A percentile compares a stretch with the other conserved stretches of the same genome.
Conservation (phyloP, 2,888 invertebrate genomes). For the Lumbricus terrestris region DNA sequence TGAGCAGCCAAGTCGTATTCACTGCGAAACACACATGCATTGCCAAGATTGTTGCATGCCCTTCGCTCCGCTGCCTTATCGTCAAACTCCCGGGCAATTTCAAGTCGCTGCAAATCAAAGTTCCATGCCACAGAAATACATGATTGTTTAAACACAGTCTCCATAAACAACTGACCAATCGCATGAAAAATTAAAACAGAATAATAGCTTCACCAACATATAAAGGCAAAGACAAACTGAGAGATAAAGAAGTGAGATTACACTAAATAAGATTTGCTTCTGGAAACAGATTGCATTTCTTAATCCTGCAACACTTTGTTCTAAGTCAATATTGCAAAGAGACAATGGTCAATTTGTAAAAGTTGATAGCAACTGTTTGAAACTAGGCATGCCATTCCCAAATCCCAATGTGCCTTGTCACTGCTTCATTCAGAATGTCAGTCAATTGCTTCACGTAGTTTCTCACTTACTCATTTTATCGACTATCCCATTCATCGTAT, state of each 20-base stretch:
- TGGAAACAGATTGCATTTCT: background rate
- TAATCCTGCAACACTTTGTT: background rate
- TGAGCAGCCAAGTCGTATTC: conserved; percentile 39
- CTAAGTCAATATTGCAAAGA: background rate
- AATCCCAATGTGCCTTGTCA: background rate
- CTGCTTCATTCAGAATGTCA: background rate
- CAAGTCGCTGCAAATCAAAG: conserved; percentile 66
- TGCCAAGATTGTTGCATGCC: conserved; percentile 92
- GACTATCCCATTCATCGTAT: no score
- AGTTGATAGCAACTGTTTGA: background rate
- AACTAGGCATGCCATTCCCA: background rate
- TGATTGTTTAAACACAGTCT: background rate
- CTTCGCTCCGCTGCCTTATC: conserved; percentile 91
- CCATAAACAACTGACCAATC: background rate
- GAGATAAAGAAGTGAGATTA: background rate
- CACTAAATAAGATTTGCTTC: background rate
- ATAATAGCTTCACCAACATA: background rate
- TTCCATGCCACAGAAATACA: background rate
- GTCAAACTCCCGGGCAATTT: conserved; percentile 87
- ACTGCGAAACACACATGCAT: conserved; percentile 93
- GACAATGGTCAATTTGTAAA: no score
- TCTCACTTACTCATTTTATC: no score
- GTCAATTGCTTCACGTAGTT: background rate
- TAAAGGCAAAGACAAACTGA: background rate
- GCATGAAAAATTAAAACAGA: background rate